A percentile compares a stretch with the other conserved stretches of the same genome.
Conservation (phyloP, 2,113 vertebrate species). For the Odocoileus hemionus region DNA sequence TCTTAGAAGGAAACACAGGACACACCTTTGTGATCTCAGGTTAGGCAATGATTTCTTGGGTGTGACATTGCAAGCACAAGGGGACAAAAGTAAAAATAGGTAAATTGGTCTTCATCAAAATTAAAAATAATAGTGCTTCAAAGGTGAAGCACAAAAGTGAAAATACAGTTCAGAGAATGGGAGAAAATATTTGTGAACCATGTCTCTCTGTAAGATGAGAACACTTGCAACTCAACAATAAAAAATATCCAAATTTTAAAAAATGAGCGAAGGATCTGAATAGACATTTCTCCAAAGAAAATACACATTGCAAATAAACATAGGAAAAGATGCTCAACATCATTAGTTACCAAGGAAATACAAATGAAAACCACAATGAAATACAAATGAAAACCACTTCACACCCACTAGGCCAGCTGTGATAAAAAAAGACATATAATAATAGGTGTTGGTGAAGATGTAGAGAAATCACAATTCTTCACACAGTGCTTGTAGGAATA, state of each 20-base stretch:
- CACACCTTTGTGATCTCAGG: background rate
- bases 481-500: background rate
- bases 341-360: background rate
- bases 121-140: background rate
- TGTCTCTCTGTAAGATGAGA: background rate
- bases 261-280: background rate
- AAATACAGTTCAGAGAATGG: background rate
- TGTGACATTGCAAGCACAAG: background rate
- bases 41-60: background rate
- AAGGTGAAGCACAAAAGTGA: background rate
- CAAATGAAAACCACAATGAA: slow-evolving; percentile 1
- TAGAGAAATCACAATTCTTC: background rate
- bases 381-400: background rate
- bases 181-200: background rate
- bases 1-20: background rate
- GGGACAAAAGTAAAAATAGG: background rate
- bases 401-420: background rate
- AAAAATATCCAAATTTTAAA: background rate
- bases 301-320: background rate
- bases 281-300: background rate
- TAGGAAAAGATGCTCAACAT: background rate
- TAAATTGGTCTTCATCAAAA: slow-evolving; percentile 13
- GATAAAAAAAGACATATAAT: background rate
- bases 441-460: background rate
- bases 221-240: background rate